Base-by-base conservation (phyloP, 2,797 vertebrate genomes). In the Hypotaenidia philippensis region DNA sequence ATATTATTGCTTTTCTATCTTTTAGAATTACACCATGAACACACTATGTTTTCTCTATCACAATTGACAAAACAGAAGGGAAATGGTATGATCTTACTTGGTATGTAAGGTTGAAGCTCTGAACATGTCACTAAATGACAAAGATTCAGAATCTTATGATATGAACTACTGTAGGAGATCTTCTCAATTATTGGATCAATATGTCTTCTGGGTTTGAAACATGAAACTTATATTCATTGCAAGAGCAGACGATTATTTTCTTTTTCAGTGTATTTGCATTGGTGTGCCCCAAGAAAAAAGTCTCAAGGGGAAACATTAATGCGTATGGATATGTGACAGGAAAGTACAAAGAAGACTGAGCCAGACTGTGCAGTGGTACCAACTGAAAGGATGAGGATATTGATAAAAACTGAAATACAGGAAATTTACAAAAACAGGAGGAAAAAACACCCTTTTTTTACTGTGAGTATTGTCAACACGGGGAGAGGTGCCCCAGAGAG, bases 381-480 rank as follows among this genome's bases (percentile, higher is more conserved):
- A 34, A 68, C 10, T 4, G 12, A 82, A 83, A 90, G 36, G 40
- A 76, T 21, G 9, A 90, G 4, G 16, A 77, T 80, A 69, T 1
- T 26, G 17, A 57, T 13, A 83, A 23, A 40, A 80, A 49, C 8
- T 25, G 25, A 65, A 81, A 69, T 27, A 45, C 5, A 49, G 6
- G 7, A 69, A 72, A 44, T n/a, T 31, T 50, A 32, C 47, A 56
- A 5, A 12, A 83, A 72, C 3, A 9, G 10, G 5, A 49, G 13
- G 26, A 32, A 34, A 10, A 5, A 9, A 52, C 1, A 9, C 0
- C 1, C n/a, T 26, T 64, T 71, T 68, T 71, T 61, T 53, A 38
- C 15, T 32, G 10, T 29, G n/a, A 59, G 20, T 14, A 18, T 21
- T 11, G 20, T 23, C 70, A 89, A 78, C 25, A 60, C 11, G 14